Base-by-base conservation (phyloP, 2,113 vertebrate species). In the Ammodytes marinus region DNA sequence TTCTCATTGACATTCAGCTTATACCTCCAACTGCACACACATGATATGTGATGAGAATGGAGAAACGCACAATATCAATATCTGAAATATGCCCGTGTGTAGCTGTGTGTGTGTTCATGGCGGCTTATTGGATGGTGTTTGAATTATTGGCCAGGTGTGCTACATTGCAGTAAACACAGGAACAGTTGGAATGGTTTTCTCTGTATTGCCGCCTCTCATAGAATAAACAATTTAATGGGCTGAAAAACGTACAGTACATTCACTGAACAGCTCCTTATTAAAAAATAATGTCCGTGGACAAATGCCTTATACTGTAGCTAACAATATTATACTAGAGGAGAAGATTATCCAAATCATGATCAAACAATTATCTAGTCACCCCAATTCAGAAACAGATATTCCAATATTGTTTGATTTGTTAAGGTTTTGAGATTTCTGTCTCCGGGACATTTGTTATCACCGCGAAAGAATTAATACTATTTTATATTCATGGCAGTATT, bases 1-100 rank as follows among this genome's bases (percentile, higher is more conserved):
- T 60, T 84, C 87, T 90, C 89, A 93, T 94, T 89, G 87, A 76
- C 86, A 93, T 93, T 92, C 84, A 80, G 70, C 84, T 61, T 78
- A 80, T 74, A 87, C 45, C 74, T 53, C 96, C 95, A 95, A 95
- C 96, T 96, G 95, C 96, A 96, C 88, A 88, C 85, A 85, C 77
- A 70, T 87, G 83, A 90, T 90, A 85, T 94, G 91, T 91, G 93
- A 92, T 84, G 88, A 86, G 91, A 94, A 91, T 93, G 52, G 67
- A 63, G 74, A 85, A 90, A 80, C 47, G 65, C 82, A 80, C 75
- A 77, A 88, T 88, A 92, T 91, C 91, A 85, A 92, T 91, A 92
- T 80, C 85, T 91, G 78, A 90, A 90, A 88, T 72, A 84, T 68
- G 64, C 59, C 74, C 40, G 55, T 76, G 66, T 84, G 81, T 67